Base-by-base conservation (phyloP, 2,797 vertebrate species). In the Oreochromis grahami region DNA sequence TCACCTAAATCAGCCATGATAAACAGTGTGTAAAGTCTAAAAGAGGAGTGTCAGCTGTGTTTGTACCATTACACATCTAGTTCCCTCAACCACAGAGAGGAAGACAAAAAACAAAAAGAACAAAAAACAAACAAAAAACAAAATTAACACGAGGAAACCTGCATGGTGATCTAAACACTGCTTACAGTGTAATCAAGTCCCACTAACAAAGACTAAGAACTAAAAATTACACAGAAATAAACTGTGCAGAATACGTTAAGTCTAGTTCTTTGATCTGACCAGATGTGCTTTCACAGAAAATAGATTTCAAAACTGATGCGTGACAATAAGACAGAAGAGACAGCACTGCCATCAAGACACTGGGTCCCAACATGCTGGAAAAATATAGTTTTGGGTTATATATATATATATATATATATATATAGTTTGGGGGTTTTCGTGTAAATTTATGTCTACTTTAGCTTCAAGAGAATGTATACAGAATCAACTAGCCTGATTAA, bases 351-450 rank as follows among this genome's bases (percentile, higher is more conserved):
- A 4, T 43, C 8, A 17, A 55, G 43, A 82, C 50, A 77, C 26
- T 11, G 4, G 29, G 26, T 60, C n/a, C 13, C 76, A 82, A 81
- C 24, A 41, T 41, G 36, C 26, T 43, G 19, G 58, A 74, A 81
- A 63, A 13, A 38, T 63, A 38, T 63, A 0, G 19, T 63, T 63
- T 38, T 45, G 6, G 13, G 43, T 45, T 45, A 3, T 26, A 26
- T 26, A 26, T 26, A 26, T 26, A 26, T 26, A 3, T 26, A 26
- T 45, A 3, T 26, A 26, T 26, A 26, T 26, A 26, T 26, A 26
- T 26, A 3, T 26, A 26, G 24, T 3, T 63, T 34, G 58, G 29
- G 0, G 0, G 0, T 63, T 63, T n/a, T 36, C 0, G 1, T 63
- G 11, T 21, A 63, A 63, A 38, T 38, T 63, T 63, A 0, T 38